Evolutionary conservation across 2,888 invertebrate genomes (phyloP), one percentile per base, ranked within the genome.

Genomic region (Sympetrum striolatum): DNA sequence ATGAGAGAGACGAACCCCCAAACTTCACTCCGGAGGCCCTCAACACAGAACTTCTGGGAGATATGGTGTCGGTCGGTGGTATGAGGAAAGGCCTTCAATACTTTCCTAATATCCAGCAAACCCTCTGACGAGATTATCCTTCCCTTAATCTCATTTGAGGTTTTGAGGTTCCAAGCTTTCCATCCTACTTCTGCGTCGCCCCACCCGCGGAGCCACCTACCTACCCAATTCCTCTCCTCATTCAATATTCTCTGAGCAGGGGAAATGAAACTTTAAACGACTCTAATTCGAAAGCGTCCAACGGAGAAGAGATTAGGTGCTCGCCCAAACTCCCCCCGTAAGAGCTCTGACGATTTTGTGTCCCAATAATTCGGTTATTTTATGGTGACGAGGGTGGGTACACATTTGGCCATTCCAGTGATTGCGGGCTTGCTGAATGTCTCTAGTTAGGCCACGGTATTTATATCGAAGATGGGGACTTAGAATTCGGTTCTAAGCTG

Each of bases 91-190:
- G 37, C n/a, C 73, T 39, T 60, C 86, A 64, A 86, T 60, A 86
- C 86, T 86, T 86, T 60, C 86, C 60, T 86, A 86, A 86, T 86
- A 86, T 86, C 86, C 60, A 86, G 37, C 86, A 58, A 37, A 86
- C 86, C 60, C 86, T n/a, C 86, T 86, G 86, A 86, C 86, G 86
- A 60, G 86, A 86, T 86, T 86, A 86, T 86, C 86, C 86, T 35
- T 35, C 86, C 86, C 86, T 35, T 86, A 86, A 86, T 86, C 86
- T 86, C 86, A 86, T 86, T 60, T 86, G 86, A 35, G 60, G 86
- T 60, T 64, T 86, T 64, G 60, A 64, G 86, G 86, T 35, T 86
- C 37, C 60, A 31, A 31, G 58, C 53, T 31, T 15, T 81, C 58
- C 58, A 48, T 58, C 82, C 82, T 39, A 80, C 39, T 39, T n/a